Percentiles rank a stretch among this genome's conserved stretches.
Conservation (phyloP, 2,888 invertebrate species). For the Eupithecia tripunctaria region DNA sequence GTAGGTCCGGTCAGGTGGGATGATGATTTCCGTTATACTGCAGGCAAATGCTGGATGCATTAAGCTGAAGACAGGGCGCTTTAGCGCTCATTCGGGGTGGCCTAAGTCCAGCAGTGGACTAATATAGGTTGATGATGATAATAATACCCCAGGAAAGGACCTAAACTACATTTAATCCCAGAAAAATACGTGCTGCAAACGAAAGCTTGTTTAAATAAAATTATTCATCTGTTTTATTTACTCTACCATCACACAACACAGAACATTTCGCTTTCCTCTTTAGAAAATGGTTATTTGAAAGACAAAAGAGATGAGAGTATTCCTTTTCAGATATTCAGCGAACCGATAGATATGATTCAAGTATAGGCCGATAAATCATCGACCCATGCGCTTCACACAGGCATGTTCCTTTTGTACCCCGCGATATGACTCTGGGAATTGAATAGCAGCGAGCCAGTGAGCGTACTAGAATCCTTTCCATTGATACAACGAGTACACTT, state of each 20-base stretch:
- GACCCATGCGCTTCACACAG: neutral
- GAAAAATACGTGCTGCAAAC: neutral
- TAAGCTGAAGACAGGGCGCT: too few species aligned
- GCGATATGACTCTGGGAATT: neutral
- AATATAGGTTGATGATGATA: too few species aligned
- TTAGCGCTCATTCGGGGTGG: too few species aligned
- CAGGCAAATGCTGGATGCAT: too few species aligned
- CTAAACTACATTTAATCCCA: neutral
- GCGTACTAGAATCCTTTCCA: conserved; percentile 1
- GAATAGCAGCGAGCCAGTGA: conserved; percentile 8
- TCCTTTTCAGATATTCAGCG: neutral
- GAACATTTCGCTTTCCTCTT: neutral
- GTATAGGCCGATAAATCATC: neutral
- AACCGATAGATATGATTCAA: neutral
- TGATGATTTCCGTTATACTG: too few species aligned
- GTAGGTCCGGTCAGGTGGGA: too few species aligned
- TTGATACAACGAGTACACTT: neutral
- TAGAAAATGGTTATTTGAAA: neutral
- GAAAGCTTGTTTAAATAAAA: neutral
- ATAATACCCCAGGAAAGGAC: too few species aligned
- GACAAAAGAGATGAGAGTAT: neutral
- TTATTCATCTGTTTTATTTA: neutral
- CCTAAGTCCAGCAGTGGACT: too few species aligned
- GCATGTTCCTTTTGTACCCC: conserved; percentile 1
- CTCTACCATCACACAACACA: neutral